These are phyloP conservation scores for Ammodytes marinus DNA, from an alignment of 2,113 vertebrate genomes.

Conservation along the genomic window DNA sequence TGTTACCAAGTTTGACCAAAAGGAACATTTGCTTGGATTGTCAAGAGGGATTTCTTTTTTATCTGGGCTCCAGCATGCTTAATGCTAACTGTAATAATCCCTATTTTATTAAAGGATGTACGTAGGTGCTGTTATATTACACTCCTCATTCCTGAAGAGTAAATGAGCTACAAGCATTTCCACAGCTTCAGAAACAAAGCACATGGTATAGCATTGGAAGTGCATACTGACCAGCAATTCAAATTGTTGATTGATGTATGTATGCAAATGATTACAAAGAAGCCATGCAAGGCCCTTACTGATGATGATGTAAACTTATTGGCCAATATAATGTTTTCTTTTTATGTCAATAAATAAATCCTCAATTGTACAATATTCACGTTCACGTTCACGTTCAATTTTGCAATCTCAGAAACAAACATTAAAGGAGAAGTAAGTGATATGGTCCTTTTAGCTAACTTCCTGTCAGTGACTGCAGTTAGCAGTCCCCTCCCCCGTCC, in stretches of 20 bases:
- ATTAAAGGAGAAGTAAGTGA: neutral
- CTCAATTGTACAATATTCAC: slow-evolving; percentile 9
- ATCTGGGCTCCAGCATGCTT: neutral
- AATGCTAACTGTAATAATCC: neutral
- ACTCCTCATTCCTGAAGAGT: neutral
- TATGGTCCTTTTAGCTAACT: too few relatives aligned
- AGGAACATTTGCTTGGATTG: neutral
- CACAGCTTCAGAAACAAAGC: neutral
- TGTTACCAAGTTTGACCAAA: neutral
- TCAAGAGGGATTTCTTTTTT: neutral
- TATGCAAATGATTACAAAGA: neutral
- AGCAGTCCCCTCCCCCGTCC: too few relatives aligned
- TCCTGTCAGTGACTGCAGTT: too few relatives aligned
- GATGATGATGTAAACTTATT: neutral
- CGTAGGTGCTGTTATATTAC: neutral
- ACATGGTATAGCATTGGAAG: neutral
- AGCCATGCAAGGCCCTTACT: rapidly evolving
- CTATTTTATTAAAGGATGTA: slow-evolving; percentile 2
- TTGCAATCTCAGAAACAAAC: neutral
- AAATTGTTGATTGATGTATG: neutral
- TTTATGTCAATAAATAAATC: slow-evolving; percentile 15
- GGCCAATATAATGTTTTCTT: neutral
- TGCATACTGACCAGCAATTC: neutral
- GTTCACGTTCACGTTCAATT: neutral
- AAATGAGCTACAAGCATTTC: neutral